Percentiles rank a stretch among this genome's conserved stretches.
Evolutionary conservation across 2,113 vertebrate genomes (phyloP).

Genomic region (Hippoglossus stenolepis): DNA sequence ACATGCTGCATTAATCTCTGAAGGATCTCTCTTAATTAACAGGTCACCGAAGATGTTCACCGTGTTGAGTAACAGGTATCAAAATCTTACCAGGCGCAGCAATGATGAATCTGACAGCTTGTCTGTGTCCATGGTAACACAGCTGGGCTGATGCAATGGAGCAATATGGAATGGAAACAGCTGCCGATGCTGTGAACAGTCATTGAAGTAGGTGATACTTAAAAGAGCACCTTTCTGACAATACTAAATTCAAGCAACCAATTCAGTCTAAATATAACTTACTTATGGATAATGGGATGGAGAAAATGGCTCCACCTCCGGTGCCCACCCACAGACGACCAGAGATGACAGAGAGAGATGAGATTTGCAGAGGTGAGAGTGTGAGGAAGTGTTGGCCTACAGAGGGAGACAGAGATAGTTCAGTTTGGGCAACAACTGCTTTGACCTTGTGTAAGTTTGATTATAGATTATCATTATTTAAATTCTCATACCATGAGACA

Average conservation of each 20-base stretch:
- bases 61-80: background rate
- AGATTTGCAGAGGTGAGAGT: constrained; percentile 83
- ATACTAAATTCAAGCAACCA: background rate
- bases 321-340: constrained; percentile 84
- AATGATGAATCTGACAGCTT: constrained; percentile 83
- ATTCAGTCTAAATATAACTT: constrained; percentile 42
- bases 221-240: background rate
- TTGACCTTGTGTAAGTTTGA: background rate
- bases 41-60: background rate
- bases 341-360: constrained; percentile 77
- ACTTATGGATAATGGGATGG: constrained; percentile 81
- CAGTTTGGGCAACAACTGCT: background rate
- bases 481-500: background rate
- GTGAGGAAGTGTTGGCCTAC: constrained; percentile 79
- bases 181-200: constrained; percentile 76
- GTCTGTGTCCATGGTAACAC: constrained; percentile 84
- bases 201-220: background rate
- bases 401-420: constrained; percentile 7
- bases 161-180: constrained; percentile 82
- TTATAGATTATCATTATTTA: background rate
- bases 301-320: constrained; percentile 83
- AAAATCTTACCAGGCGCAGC: constrained; percentile 75
- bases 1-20: background rate
- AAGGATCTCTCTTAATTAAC: background rate
- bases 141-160: constrained; percentile 77